These are phyloP conservation scores for Chinchilla lanigera DNA, from an alignment of 2,113 vertebrate genomes.

Conservation along the genomic window DNA sequence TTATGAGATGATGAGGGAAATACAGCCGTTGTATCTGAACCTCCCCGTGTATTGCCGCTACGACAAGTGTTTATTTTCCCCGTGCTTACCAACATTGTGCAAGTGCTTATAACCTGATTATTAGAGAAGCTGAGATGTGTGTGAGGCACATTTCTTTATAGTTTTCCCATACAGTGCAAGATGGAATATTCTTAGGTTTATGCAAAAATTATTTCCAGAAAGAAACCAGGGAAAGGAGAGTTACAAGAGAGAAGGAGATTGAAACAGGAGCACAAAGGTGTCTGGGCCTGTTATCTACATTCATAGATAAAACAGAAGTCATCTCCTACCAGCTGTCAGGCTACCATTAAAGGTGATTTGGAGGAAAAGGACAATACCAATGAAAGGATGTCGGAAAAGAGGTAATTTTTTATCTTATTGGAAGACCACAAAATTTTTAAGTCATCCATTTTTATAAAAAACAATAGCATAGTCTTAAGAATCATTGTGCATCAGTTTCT, in stretches of 20 bases:
- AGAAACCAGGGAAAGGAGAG: background rate
- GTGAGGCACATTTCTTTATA: background rate
- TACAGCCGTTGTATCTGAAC: background rate
- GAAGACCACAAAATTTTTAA: background rate
- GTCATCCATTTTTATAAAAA: background rate
- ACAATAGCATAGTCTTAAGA: slow-evolving; percentile 20
- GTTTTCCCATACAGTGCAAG: slow-evolving; percentile 18
- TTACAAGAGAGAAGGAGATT: slow-evolving; percentile 43
- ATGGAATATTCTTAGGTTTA: slow-evolving; percentile 21
- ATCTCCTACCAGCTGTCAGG: background rate
- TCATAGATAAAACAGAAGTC: background rate
- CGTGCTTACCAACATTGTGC: background rate
- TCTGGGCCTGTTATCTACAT: background rate
- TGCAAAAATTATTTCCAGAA: background rate
- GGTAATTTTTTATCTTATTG: background rate
- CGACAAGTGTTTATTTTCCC: slow-evolving; percentile 29
- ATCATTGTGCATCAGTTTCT: background rate
- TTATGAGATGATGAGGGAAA: background rate
- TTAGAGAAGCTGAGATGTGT: background rate
- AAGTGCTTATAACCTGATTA: slow-evolving; percentile 34
- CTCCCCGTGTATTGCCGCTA: background rate
- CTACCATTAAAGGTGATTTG: background rate
- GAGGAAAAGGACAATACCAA: background rate
- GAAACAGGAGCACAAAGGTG: background rate
- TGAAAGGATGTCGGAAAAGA: slow-evolving; percentile 1